Evolutionary conservation across 2,888 invertebrate species (phyloP), one percentile per base, ranked within the genome.

Genomic region (Malthinus seriepunctatus): DNA sequence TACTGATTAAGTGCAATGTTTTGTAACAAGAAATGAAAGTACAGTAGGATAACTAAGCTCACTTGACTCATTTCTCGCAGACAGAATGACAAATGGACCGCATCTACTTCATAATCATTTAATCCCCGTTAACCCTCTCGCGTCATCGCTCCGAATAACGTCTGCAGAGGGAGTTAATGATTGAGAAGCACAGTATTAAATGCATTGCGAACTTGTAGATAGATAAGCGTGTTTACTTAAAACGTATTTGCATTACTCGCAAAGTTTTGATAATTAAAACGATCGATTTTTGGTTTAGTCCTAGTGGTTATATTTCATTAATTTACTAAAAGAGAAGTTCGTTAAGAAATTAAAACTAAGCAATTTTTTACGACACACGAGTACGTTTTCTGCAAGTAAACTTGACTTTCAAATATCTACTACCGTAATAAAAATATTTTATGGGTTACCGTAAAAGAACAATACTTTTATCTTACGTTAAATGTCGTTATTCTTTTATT

Each of bases 81-180:
- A 75, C 76, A 76, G 75, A 68, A 76, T 78, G 77, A 78, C 77
- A 77, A 78, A 78, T 78, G 77, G 76, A 74, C 72, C 76, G 73
- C 76, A 76, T 78, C 77, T 73, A 73, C 71, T 76, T 76, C 76
- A 78, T 78, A 78, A 78, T 78, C 78, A 76, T 77, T 78, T 78
- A 78, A 78, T 78, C 76, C 75, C 70, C 74, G 75, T 77, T 78
- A 78, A 78, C 77, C 78, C 77, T 76, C 76, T 76, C 76, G 74
- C 77, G 75, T 77, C 78, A 74, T 76, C 77, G 69, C 72, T 64
- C 70, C 55, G 62, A 64, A 55, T 61, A 59, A 62, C 62, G 57
- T 63, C 63, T 63, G 62, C 62, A 55, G 51, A 64, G 64, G 63
- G 66, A 60, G 62, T 63, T 62, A 63, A 64, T 66, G 63, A 66